Conservation (phyloP, 2,888 invertebrate genomes). For the Galeopsomyia nigrocyanea region DNA sequence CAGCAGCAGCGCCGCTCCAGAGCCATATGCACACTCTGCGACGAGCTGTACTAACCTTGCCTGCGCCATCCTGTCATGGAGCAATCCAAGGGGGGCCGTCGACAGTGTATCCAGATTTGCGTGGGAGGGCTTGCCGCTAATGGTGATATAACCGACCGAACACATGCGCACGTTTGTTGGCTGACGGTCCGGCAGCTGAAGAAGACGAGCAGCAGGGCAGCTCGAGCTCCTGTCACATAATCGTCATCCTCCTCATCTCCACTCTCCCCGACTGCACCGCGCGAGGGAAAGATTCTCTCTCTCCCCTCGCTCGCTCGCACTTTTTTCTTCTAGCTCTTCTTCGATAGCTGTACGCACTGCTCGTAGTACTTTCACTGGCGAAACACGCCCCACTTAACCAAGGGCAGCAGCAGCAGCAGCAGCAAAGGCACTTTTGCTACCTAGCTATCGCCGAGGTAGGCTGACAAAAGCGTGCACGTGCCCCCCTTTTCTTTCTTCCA, state of each 20-base stretch:
- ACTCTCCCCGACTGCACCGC: too few relatives aligned
- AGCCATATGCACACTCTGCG: not conserved
- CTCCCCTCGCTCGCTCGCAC: not conserved
- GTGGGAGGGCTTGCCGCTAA: conserved; percentile 61
- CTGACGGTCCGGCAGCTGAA: conserved; percentile 50
- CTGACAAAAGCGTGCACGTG: not conserved
- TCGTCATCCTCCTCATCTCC: conserved; percentile 49
- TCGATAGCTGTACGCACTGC: not conserved
- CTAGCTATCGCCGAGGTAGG: too few relatives aligned
- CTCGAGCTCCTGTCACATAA: conserved; percentile 58
- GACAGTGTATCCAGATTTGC: conserved; percentile 72
- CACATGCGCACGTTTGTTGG: conserved; percentile 65
- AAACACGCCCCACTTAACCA: not conserved
- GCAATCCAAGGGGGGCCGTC: conserved; percentile 70
- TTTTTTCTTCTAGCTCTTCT: too few relatives aligned
- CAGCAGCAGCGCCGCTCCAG: not conserved
- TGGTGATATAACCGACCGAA: conserved; percentile 66
- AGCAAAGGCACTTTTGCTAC: not conserved
- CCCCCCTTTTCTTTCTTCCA: conserved; percentile 6
- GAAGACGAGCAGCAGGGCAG: conserved; percentile 49
- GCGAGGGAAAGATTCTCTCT: too few relatives aligned
- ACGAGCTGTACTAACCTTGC: conserved; percentile 72
- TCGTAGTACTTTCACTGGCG: not conserved
- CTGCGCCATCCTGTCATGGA: conserved; percentile 79
- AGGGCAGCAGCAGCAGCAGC: not conserved